Conservation (phyloP, 2,113 vertebrate genomes). For the Dromas ardeola region DNA sequence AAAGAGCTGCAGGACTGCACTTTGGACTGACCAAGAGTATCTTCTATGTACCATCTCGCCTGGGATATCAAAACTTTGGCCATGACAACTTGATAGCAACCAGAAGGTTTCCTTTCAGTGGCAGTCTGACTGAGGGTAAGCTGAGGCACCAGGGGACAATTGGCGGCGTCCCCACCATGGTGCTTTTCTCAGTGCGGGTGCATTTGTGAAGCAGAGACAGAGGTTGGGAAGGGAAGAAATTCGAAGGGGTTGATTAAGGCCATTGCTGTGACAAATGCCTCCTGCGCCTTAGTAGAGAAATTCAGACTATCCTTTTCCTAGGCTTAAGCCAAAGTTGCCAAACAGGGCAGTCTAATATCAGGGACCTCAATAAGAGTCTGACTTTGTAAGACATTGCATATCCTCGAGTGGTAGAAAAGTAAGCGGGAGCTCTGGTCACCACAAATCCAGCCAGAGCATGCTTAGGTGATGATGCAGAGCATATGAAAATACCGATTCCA, state of each 20-base stretch:
- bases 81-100: neutral
- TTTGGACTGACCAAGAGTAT: neutral
- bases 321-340: neutral
- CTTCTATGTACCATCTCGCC: neutral
- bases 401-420: neutral
- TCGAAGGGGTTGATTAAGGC: neutral
- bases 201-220: neutral
- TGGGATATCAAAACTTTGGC: neutral
- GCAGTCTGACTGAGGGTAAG: neutral
- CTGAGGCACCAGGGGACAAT: fast-evolving
- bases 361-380: neutral
- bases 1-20: neutral
- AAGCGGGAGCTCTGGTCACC: neutral
- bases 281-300: neutral
- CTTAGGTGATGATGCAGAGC: neutral
- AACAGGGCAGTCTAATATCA: neutral
- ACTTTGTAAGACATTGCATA: neutral
- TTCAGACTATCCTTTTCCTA: neutral
- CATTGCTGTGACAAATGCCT: neutral
- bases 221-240: neutral
- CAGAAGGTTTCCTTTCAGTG: neutral
- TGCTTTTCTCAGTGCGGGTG: fast-evolving
- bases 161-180: fast-evolving
- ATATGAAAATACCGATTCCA: neutral
- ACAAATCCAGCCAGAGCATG: neutral